A percentile compares a stretch with the other conserved stretches of the same genome.
phyloP scores from a whole-genome alignment of 1,140 invertebrate genomes.

The Grapholita molesta region DNA sequence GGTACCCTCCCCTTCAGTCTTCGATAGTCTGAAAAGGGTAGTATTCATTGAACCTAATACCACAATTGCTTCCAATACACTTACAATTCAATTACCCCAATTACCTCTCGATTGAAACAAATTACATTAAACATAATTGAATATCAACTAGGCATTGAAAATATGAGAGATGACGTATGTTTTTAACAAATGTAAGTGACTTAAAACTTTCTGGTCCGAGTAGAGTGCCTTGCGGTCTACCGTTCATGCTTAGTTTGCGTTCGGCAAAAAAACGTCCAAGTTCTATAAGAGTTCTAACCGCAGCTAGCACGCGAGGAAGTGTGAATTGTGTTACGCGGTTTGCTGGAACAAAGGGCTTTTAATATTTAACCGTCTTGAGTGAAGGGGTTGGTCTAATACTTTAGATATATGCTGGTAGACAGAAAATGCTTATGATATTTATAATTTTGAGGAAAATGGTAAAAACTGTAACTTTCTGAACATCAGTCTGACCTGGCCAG shows the following conservation, averaged over 20 bases:
- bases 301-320: neutral
- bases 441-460: too few species aligned
- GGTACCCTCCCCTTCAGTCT: neutral
- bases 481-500: too few species aligned
- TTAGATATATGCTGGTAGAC: neutral
- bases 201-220: neutral
- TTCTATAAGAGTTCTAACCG: neutral
- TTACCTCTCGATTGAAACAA: constrained; percentile 1
- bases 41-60: neutral
- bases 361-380: neutral
- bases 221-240: neutral
- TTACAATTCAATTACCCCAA: neutral
- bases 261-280: neutral
- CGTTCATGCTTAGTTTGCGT: constrained; percentile 15
- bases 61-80: neutral
- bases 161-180: neutral
- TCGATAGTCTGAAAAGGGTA: neutral
- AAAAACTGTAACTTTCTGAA: too few species aligned
- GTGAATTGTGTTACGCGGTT: constrained; percentile 15
- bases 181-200: neutral
- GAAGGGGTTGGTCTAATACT: neutral
- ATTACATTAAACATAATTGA: constrained; percentile 10
- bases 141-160: neutral
- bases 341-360: constrained; percentile 5
- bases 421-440: neutral